Conservation (phyloP, 2,797 vertebrate genomes). For the Xenops minutus region DNA sequence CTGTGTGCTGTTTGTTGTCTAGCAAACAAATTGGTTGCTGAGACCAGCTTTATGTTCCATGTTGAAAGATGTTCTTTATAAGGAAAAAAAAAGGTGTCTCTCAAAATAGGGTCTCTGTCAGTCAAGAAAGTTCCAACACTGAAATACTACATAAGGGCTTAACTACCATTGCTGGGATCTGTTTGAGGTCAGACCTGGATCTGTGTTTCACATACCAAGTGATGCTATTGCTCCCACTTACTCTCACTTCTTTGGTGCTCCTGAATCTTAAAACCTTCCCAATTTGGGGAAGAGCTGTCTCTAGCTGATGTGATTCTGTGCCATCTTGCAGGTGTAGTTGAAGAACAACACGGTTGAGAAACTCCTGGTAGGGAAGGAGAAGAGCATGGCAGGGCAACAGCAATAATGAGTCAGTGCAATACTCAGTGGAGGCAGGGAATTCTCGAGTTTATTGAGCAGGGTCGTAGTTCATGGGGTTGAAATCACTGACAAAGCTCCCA, state of each 20-base stretch:
- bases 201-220: background rate
- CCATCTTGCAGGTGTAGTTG: background rate
- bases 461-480: background rate
- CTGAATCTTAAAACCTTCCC: background rate
- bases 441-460: background rate
- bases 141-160: background rate
- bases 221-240: background rate
- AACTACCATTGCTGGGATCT: background rate
- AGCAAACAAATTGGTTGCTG: background rate
- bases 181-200: background rate
- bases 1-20: background rate
- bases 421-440: background rate
- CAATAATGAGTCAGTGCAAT: background rate
- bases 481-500: background rate
- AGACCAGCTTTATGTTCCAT: background rate
- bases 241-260: background rate
- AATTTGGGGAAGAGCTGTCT: background rate
- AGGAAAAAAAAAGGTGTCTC: background rate
- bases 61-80: background rate
- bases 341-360: background rate
- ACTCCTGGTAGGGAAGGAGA: background rate
- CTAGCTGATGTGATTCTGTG: background rate
- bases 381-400: background rate
- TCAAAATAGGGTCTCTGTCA: background rate
- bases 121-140: background rate